Evolutionary conservation across 2,113 vertebrate genomes (phyloP).

Genomic region (Silurus meridionalis): DNA sequence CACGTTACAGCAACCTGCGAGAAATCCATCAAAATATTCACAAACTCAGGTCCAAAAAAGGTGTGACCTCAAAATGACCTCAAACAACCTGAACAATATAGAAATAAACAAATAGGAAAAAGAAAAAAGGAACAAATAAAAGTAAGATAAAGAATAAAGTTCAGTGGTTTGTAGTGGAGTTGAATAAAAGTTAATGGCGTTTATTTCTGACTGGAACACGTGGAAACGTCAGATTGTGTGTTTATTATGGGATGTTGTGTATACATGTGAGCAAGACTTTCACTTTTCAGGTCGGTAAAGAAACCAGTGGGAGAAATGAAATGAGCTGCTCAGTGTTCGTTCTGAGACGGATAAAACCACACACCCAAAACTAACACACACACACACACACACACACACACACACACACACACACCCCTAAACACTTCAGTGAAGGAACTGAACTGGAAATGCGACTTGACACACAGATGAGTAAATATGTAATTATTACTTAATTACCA

Average conservation of each 20-base stretch:
- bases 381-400: neutral
- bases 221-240: too few species aligned
- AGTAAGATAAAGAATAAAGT: too few species aligned
- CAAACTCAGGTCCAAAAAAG: neutral
- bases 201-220: too few species aligned
- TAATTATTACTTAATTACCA: neutral
- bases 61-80: too few species aligned
- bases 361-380: neutral
- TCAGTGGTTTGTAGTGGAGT: too few species aligned
- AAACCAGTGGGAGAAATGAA: neutral
- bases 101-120: too few species aligned
- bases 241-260: too few species aligned
- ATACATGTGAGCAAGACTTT: too few species aligned
- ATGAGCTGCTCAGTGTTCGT: neutral
- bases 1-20: conserved; percentile 93
- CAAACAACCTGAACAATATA: too few species aligned
- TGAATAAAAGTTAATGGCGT: too few species aligned
- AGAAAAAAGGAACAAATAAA: too few species aligned
- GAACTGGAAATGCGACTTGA: neutral
- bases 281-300: too few species aligned
- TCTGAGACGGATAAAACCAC: neutral
- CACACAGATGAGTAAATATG: neutral
- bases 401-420: neutral
- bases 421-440: neutral
- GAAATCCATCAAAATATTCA: neutral